Evolutionary conservation across 2,888 invertebrate species (phyloP), one percentile per base, ranked within the genome.

Genomic region (Cataglyphis cursor): DNA sequence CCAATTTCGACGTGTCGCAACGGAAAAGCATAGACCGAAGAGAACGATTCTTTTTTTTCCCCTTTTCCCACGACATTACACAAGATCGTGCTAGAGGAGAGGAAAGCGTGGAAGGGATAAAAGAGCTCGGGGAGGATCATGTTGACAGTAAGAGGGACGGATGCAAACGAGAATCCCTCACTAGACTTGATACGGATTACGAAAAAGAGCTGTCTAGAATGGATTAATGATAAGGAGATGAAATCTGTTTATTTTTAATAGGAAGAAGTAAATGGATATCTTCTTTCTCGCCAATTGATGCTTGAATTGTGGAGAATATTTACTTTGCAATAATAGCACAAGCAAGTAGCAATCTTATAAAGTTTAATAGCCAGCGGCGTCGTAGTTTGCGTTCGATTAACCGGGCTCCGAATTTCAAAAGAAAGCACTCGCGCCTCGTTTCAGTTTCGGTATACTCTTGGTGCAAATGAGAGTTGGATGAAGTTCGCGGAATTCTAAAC

Each of bases 161-260:
- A 88, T 87, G 88, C 88, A 87, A 87, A 87, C 70, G 87, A 89
- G 73, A 35, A 41, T 57, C 24, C 31, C 48, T 57, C 35, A n/a
- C 61, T 73, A 70, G 59, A 84, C 72, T 66, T 82, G 74, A 38
- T 57, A 66, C n/a, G 80, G 82, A 87, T 89, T 62, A 81, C 68
- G 44, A 48, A 73, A 68, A 76, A 59, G 70, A 68, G 38, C 66
- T 62, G 80, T 86, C 83, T 81, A 84, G 83, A 80, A 44, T 75
- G 85, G 82, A 88, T 85, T 83, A 89, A 86, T 83, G 86, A 82
- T 65, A 62, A 62, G 68, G 57, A 73, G 28, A 28, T 66, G 21
- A 75, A 88, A 88, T 90, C 81, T 84, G 76, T 90, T 85, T 85
- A 90, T 82, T 82, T 86, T 85, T 81, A 90, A 84, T 41, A 61